phyloP scores from a whole-genome alignment of 64 coral and sea anemone genomes.

The Porites australiensis region DNA sequence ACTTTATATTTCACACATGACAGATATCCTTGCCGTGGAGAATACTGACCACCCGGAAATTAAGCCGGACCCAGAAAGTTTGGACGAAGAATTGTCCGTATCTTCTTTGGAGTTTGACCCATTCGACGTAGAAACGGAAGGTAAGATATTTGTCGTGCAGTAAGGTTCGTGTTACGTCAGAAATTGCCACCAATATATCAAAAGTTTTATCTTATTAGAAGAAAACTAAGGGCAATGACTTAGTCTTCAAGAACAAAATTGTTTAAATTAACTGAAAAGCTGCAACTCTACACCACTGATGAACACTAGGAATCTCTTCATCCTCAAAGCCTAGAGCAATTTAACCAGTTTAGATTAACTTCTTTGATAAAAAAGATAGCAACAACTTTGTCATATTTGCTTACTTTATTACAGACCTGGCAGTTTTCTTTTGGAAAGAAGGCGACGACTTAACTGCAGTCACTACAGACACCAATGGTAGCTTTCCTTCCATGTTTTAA shows the following conservation, averaged over 20 bases:
- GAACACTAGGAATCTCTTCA: neutral
- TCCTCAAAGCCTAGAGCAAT: slow-evolving; percentile 16
- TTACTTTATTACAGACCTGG: slow-evolving; percentile 18
- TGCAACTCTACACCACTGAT: neutral
- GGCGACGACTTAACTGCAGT: neutral
- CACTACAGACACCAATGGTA: neutral
- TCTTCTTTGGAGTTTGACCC: slow-evolving; percentile 48
- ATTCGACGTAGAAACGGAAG: slow-evolving; percentile 19
- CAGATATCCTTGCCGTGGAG: slow-evolving; percentile 62
- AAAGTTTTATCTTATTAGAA: too few species aligned
- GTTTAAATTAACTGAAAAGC: neutral
- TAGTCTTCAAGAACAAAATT: neutral
- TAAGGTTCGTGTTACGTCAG: neutral
- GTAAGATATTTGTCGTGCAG: neutral
- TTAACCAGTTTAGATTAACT: slow-evolving; percentile 36
- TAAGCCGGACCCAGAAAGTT: neutral
- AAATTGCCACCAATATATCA: neutral
- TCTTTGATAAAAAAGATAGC: slow-evolving; percentile 32
- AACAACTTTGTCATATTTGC: neutral
- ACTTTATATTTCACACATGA: slow-evolving; percentile 68
- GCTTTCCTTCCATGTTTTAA: neutral
- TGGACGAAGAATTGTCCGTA: slow-evolving; percentile 28
- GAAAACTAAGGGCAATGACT: too few species aligned
- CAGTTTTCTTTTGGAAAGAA: slow-evolving; percentile 55
- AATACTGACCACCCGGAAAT: neutral